Evolutionary conservation across 2,888 invertebrate genomes (phyloP).

Genomic region (Campoletis raptor): DNA sequence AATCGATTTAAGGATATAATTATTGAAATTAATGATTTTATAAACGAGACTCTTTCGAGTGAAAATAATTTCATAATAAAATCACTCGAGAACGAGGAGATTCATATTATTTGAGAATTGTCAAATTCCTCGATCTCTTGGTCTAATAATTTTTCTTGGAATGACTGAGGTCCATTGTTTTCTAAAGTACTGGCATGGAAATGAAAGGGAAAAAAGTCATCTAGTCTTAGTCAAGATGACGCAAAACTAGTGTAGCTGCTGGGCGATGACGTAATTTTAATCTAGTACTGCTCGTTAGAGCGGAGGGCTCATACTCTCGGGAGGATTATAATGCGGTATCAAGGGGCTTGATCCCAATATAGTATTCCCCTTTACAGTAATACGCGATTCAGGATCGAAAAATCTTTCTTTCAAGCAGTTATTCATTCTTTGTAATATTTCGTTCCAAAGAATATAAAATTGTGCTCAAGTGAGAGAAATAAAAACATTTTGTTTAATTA

Average conservation of each 20-base stretch:
- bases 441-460: too few relatives aligned
- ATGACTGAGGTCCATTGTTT: slow-evolving; percentile 12
- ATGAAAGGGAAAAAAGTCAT: slow-evolving; percentile 26
- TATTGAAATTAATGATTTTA: background rate
- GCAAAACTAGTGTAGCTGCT: slow-evolving; percentile 50
- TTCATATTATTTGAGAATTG: background rate
- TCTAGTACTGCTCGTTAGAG: slow-evolving; percentile 59
- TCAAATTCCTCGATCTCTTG: background rate
- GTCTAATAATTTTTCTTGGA: background rate
- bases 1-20: background rate
- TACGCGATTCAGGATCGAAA: slow-evolving; percentile 6
- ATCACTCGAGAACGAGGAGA: background rate
- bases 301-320: slow-evolving; percentile 52
- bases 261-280: slow-evolving; percentile 66
- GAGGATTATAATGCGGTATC: slow-evolving; percentile 61
- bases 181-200: background rate
- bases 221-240: slow-evolving; percentile 45
- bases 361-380: slow-evolving; percentile 2
- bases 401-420: slow-evolving; percentile 7
- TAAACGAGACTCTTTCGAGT: background rate
- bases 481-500: background rate
- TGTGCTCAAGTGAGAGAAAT: too few relatives aligned
- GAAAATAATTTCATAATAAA: too few relatives aligned
- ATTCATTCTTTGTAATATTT: background rate
- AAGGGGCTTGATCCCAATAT: slow-evolving; percentile 40